Evolutionary conservation across 2,888 invertebrate genomes (phyloP).

Genomic region (Aphidius colemani): DNA sequence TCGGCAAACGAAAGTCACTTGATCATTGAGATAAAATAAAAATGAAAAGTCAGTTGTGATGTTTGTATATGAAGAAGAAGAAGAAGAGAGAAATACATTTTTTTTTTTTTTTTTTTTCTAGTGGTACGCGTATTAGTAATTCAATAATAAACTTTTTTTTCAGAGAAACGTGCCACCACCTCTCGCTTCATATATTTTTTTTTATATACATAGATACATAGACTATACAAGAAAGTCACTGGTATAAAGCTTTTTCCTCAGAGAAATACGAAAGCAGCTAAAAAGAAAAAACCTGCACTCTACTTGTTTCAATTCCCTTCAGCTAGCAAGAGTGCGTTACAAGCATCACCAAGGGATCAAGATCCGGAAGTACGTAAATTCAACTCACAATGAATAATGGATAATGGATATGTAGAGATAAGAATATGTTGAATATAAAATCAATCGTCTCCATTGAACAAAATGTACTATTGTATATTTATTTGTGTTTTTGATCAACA

Average conservation of each 20-base stretch:
- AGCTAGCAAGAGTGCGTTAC: neutral
- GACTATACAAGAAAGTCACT: neutral
- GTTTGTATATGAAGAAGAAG: too few relatives aligned
- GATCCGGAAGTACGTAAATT: neutral
- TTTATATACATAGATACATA: neutral
- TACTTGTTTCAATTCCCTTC: too few relatives aligned
- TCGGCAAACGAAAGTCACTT: conserved; percentile 1
- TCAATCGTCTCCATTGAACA: neutral
- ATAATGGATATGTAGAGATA: conserved; percentile 1
- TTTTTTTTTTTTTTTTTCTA: too few relatives aligned
- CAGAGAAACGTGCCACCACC: neutral
- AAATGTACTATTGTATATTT: neutral
- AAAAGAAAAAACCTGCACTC: too few relatives aligned
- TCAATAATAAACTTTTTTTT: conserved; percentile 1
- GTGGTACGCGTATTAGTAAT: neutral
- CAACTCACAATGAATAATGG: conserved; percentile 11
- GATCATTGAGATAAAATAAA: neutral
- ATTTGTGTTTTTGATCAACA: neutral
- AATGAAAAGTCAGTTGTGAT: neutral
- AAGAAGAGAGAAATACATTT: too few relatives aligned
- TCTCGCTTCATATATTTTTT: too few relatives aligned
- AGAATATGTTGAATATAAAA: conserved; percentile 7
- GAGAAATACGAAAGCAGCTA: too few relatives aligned
- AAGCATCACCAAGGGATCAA: neutral
- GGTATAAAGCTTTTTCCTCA: too few relatives aligned